Conservation (phyloP, 2,113 vertebrate genomes). For the Trogon melanurus region DNA sequence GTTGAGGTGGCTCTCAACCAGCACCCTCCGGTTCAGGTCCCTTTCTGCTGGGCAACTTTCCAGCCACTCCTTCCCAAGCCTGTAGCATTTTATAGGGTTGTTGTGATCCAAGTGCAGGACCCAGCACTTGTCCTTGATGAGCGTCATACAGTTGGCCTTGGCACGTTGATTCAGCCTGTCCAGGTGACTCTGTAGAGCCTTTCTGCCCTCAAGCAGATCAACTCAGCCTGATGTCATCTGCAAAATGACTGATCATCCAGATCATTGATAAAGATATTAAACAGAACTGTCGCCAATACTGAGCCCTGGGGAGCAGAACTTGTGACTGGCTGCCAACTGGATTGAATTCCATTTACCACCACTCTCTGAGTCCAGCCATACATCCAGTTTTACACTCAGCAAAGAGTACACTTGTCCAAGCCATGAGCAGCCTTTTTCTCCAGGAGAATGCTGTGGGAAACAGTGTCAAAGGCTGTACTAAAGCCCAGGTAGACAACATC, state of each 20-base stretch:
- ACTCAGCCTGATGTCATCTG: background rate
- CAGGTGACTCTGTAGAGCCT: background rate
- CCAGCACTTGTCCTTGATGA: background rate
- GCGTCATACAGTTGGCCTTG: background rate
- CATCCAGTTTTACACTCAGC: too few species aligned
- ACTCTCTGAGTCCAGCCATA: background rate
- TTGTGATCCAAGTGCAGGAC: background rate
- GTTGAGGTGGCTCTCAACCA: background rate
- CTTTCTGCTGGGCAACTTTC: background rate
- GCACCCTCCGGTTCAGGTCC: background rate
- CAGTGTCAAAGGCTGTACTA: background rate
- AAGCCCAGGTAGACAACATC: too few species aligned
- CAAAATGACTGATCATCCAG: accelerated
- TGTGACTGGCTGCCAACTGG: background rate
- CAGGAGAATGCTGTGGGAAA: background rate
- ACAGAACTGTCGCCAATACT: too few species aligned
- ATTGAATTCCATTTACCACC: background rate
- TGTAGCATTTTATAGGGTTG: background rate
- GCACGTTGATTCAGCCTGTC: background rate
- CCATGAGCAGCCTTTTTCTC: background rate
- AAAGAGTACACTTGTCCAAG: too few species aligned
- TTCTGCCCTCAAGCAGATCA: background rate
- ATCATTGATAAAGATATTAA: too few species aligned
- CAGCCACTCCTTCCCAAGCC: too few species aligned
- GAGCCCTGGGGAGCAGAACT: background rate